Base-by-base conservation (phyloP, 2,113 vertebrate genomes). In the Etheostoma spectabile region DNA sequence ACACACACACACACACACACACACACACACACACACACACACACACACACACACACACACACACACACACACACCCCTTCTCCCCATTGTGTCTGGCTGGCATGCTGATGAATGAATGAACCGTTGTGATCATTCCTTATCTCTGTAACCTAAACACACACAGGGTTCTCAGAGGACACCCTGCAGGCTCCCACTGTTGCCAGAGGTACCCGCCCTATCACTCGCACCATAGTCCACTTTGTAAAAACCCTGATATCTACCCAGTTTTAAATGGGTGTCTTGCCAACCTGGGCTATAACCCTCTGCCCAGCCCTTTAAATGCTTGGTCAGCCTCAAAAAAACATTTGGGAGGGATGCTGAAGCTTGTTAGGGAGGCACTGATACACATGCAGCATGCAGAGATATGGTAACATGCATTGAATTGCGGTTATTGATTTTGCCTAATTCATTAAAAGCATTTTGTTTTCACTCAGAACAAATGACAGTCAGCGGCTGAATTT, bases 101-200 rank as follows among this genome's bases (percentile, higher is more conserved):
- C 82, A 86, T 82, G 89, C 85, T 88, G 93, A 92, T 89, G 79
- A 91, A 90, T 90, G 84, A 91, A 85, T 76, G 77, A 86, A 76
- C 83, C 74, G 75, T 53, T 87, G 79, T 79, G 80, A 79, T 84
- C 81, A 67, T 75, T 73, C 66, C 80, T 80, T 90, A 92, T 92
- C 88, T 86, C 83, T 91, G 74, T 62, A 83, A 82, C 57, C 53
- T 86, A 79, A 91, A 89, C 56, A 88, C 75, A 78, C 52, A 76
- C 62, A 8, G 45, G 42, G 77, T 62, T 82, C 22, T 42, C 12
- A 46, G 27, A 66, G 67, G 79, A 82, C 49, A 3, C 60, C 86
- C 79, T 83, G 57, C 71, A 83, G 73, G 52, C 77, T 77, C 65
- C 82, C 46, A 49, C 27, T 12, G 49, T 69, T 82, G 22, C 62